phyloP scores from a whole-genome alignment of 1,140 invertebrate species.

The Philotrypesis tridentata region DNA sequence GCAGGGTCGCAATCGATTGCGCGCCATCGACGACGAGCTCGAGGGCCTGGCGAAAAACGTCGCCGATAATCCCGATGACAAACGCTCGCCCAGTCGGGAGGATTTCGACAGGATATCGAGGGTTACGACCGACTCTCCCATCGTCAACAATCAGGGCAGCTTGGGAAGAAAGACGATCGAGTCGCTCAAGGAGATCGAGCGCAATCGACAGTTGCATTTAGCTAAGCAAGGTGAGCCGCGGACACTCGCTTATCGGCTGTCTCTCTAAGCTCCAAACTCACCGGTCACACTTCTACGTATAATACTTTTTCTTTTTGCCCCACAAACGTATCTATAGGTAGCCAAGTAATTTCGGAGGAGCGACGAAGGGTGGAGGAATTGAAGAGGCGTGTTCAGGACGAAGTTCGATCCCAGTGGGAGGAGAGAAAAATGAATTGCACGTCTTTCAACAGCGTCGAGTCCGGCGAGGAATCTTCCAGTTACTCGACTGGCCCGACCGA shows the following conservation, averaged over 20 bases:
- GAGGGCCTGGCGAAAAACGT: slow-evolving; percentile 74
- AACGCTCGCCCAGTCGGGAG: slow-evolving; percentile 83
- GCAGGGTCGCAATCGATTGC: slow-evolving; percentile 75
- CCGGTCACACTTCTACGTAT: too few species aligned
- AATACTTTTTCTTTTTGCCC: background rate
- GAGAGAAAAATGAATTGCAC: slow-evolving; percentile 81
- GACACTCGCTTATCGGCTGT: too few species aligned
- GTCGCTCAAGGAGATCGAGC: slow-evolving; percentile 91
- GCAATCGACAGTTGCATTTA: slow-evolving; percentile 88
- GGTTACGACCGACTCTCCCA: slow-evolving; percentile 87
- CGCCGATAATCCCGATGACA: slow-evolving; percentile 73
- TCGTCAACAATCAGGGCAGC: slow-evolving; percentile 80
- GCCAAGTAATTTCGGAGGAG: slow-evolving; percentile 93
- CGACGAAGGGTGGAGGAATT: slow-evolving; percentile 88
- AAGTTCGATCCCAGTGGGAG: slow-evolving; percentile 90
- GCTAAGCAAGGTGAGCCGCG: slow-evolving; percentile 91
- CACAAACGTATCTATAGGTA: slow-evolving; percentile 82
- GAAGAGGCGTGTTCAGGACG: slow-evolving; percentile 89
- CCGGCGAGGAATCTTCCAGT: slow-evolving; percentile 79
- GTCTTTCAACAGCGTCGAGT: slow-evolving; percentile 81
- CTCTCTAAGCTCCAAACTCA: too few species aligned
- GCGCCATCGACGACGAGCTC: slow-evolving; percentile 77
- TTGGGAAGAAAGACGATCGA: slow-evolving; percentile 89
- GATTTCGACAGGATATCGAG: slow-evolving; percentile 91
- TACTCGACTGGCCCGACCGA: slow-evolving; percentile 80